A percentile compares a stretch with the other conserved stretches of the same genome.
These are phyloP conservation scores for Malaclemys terrapin DNA, from an alignment of 2,113 vertebrate species.

Conservation along the genomic window DNA sequence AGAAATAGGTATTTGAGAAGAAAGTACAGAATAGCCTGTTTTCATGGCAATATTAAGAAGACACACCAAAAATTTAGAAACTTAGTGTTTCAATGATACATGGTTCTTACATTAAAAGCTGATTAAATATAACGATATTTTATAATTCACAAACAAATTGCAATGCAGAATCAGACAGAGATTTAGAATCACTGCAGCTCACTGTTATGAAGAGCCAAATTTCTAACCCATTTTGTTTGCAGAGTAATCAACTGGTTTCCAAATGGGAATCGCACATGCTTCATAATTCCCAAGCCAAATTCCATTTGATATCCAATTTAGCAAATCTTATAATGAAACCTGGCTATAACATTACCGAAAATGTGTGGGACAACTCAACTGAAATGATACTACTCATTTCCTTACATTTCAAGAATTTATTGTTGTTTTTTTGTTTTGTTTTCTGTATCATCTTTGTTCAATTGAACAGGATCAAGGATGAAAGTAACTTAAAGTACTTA, in stretches of 20 bases:
- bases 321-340: not conserved
- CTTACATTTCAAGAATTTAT: not conserved
- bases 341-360: not conserved
- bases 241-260: not conserved
- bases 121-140: accelerated
- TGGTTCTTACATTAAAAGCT: not conserved
- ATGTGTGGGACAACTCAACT: not conserved
- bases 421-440: not conserved
- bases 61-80: not conserved
- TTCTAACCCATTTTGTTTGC: not conserved
- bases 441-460: not conserved
- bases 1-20: not conserved
- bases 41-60: not conserved
- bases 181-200: not conserved
- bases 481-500: too few relatives aligned
- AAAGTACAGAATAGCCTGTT: not conserved
- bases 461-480: not conserved
- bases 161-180: not conserved
- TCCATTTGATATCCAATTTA: not conserved
- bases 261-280: not conserved
- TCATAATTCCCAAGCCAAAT: not conserved
- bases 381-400: not conserved
- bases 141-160: not conserved
- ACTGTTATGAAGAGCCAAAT: not conserved
- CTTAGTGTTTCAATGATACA: not conserved